These are phyloP conservation scores for Trichosurus vulpecula DNA, from an alignment of 2,797 vertebrate species.

Conservation along the genomic window DNA sequence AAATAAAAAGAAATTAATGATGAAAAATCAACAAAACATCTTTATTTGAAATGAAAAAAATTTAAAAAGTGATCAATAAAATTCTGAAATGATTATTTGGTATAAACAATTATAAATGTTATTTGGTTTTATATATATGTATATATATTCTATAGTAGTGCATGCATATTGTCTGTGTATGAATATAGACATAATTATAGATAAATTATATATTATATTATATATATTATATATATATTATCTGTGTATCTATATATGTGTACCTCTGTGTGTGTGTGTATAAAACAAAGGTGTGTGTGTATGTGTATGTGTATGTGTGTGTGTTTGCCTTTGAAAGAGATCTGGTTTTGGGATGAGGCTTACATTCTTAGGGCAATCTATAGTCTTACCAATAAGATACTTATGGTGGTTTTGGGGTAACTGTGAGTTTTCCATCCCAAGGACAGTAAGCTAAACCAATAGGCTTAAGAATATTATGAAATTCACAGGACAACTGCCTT, in stretches of 20 bases:
- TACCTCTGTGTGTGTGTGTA: too few species aligned
- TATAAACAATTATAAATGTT: neutral
- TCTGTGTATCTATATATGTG: too few species aligned
- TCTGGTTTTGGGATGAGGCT: neutral
- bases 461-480: neutral
- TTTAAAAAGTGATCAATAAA: neutral
- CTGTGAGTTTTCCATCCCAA: neutral
- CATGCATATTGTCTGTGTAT: too few species aligned
- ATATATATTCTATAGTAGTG: neutral
- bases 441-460: neutral
- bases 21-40: neutral
- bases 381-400: neutral
- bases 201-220: too few species aligned
- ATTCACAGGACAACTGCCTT: neutral
- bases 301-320: too few species aligned
- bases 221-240: too few species aligned
- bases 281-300: too few species aligned
- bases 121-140: neutral
- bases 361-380: neutral
- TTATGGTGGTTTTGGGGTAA: neutral
- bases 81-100: neutral
- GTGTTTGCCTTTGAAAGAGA: too few species aligned
- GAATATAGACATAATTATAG: too few species aligned
- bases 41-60: too few species aligned
- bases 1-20: neutral